phyloP scores from a whole-genome alignment of 2,888 invertebrate species.

The Malachius bipustulatus region DNA sequence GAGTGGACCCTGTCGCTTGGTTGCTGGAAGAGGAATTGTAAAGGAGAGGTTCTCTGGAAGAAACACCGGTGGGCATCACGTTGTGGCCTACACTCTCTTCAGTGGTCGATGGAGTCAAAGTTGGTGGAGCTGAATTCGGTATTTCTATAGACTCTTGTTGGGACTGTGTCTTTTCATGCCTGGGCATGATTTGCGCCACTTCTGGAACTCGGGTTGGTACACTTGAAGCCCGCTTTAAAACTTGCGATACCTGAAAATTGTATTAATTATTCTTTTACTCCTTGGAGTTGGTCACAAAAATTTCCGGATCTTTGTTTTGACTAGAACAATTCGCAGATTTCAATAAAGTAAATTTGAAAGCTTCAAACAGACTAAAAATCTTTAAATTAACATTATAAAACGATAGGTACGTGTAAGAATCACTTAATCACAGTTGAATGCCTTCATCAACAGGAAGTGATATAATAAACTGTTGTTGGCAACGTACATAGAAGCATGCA shows the following conservation, averaged over 20 bases:
- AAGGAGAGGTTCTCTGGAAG: slow-evolving; percentile 52
- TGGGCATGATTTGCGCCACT: slow-evolving; percentile 34
- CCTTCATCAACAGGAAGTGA: no score
- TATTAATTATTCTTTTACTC: neutral
- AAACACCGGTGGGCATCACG: slow-evolving; percentile 21
- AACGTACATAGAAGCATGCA: no score
- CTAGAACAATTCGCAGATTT: no score
- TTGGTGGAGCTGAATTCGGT: slow-evolving; percentile 25
- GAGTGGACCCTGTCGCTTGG: slow-evolving; percentile 34
- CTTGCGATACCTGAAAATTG: slow-evolving; percentile 35
- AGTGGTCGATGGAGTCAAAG: slow-evolving; percentile 45
- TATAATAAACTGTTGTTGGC: no score
- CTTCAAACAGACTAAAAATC: no score
- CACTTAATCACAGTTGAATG: no score
- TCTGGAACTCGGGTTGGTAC: slow-evolving; percentile 49
- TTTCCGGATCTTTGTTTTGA: no score
- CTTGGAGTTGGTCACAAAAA: no score
- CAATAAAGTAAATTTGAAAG: no score
- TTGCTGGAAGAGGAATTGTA: slow-evolving; percentile 41
- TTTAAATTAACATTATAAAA: no score
- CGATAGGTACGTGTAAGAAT: no score
- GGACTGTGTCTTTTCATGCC: slow-evolving; percentile 50
- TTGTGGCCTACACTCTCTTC: slow-evolving; percentile 39
- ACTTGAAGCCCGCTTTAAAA: slow-evolving; percentile 58
- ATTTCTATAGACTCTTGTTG: slow-evolving; percentile 47